phyloP scores from a whole-genome alignment of 2,797 vertebrate species.

The Scolopax bukidnonensis region DNA sequence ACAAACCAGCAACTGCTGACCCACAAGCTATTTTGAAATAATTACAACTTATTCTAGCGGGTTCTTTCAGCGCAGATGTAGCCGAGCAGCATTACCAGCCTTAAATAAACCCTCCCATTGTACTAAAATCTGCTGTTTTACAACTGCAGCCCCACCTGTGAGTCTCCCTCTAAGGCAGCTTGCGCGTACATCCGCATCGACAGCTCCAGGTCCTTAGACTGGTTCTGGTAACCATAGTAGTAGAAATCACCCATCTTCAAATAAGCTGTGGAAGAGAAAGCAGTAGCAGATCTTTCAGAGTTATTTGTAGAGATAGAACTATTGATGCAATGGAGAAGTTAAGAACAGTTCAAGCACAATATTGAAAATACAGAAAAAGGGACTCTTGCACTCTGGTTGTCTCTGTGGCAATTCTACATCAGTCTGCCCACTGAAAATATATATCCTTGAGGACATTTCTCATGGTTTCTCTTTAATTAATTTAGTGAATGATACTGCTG shows the following conservation, averaged over 20 bases:
- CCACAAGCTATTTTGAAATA: not conserved
- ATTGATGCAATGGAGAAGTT: no score
- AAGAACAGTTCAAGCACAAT: not conserved
- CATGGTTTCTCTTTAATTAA: not conserved
- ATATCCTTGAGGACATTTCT: not conserved
- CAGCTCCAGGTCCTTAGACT: conserved; percentile 75
- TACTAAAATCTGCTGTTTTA: not conserved
- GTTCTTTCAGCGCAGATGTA: not conserved
- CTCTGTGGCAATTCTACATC: not conserved
- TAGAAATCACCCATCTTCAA: conserved; percentile 94
- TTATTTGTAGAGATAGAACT: not conserved
- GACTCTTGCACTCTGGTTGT: not conserved
- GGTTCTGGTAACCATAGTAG: conserved; percentile 80
- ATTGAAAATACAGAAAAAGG: not conserved
- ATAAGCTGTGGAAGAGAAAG: conserved; percentile 80
- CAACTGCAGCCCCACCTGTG: conserved; percentile 83
- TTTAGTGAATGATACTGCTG: not conserved
- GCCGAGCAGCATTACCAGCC: not conserved
- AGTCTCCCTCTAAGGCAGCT: conserved; percentile 87
- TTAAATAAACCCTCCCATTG: not conserved
- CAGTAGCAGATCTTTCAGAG: not conserved
- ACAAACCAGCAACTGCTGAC: not conserved
- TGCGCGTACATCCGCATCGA: conserved; percentile 88
- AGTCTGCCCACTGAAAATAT: not conserved
- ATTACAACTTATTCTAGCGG: not conserved